These are phyloP conservation scores for Cariama cristata DNA, from an alignment of 2,113 vertebrate species.

Conservation along the genomic window DNA sequence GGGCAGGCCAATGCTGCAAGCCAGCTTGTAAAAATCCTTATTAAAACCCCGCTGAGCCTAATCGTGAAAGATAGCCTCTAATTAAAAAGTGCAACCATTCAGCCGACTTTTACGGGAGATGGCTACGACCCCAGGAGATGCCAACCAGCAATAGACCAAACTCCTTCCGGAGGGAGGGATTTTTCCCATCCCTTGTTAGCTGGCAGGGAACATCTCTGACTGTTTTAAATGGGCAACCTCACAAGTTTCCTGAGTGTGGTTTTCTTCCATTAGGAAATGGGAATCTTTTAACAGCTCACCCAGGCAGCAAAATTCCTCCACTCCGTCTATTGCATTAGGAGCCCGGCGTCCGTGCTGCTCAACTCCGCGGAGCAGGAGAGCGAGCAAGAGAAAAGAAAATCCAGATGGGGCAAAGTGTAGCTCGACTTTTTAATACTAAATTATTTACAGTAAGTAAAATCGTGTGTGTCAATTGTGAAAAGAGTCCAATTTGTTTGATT, in stretches of 20 bases:
- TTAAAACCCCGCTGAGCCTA: conserved; percentile 54
- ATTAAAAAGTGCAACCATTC: conserved; percentile 58
- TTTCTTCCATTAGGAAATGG: conserved; percentile 69
- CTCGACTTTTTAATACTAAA: conserved; percentile 80
- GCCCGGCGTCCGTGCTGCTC: neutral
- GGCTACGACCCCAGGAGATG: conserved; percentile 44
- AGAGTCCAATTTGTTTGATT: conserved; percentile 87
- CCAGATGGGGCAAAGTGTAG: conserved; percentile 72
- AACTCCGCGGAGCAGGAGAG: neutral
- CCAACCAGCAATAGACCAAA: neutral
- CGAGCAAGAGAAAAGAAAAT: conserved; percentile 39
- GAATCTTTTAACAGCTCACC: conserved; percentile 62
- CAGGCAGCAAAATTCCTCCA: conserved; percentile 67
- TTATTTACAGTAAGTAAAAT: conserved; percentile 94
- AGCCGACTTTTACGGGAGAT: conserved; percentile 41
- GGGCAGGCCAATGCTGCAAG: neutral
- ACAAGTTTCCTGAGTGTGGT: conserved; percentile 41
- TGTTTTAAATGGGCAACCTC: conserved; percentile 49
- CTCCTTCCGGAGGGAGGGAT: conserved; percentile 33
- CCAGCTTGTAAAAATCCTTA: conserved; percentile 68
- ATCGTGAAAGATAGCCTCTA: conserved; percentile 64
- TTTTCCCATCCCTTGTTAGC: conserved; percentile 1
- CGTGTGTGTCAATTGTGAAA: conserved; percentile 90
- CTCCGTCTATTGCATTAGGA: conserved; percentile 61
- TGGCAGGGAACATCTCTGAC: conserved; percentile 5